Conservation (phyloP, 2,888 invertebrate genomes). For the Gari tellinella region DNA sequence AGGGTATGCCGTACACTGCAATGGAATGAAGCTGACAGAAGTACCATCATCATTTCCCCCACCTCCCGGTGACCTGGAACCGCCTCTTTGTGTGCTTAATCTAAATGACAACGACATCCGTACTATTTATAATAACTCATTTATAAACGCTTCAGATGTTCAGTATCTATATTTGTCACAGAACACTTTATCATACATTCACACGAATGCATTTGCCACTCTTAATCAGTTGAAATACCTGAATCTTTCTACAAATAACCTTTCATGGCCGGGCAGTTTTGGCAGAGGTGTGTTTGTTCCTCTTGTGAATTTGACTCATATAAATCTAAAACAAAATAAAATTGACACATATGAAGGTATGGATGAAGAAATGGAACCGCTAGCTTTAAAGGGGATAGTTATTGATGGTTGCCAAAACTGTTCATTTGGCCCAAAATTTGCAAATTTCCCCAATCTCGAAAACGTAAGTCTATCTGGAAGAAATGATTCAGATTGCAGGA, state of each 20-base stretch:
- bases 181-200: neutral
- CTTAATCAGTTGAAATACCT: conserved; percentile 3
- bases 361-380: conserved; percentile 2
- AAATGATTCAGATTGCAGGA: neutral
- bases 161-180: conserved; percentile 5
- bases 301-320: conserved; percentile 1
- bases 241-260: conserved; percentile 6
- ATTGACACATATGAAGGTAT: conserved; percentile 6
- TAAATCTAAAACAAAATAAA: conserved; percentile 9
- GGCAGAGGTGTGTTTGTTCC: conserved; percentile 14
- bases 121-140: neutral
- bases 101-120: conserved; percentile 1
- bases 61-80: neutral
- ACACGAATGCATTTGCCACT: neutral
- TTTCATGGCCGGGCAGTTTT: neutral
- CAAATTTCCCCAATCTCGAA: conserved; percentile 10
- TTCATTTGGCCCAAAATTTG: conserved; percentile 25
- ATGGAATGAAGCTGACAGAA: neutral
- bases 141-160: conserved; percentile 1
- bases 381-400: neutral
- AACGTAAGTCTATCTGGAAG: conserved; percentile 19
- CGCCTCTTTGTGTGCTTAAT: conserved; percentile 13
- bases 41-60: conserved; percentile 4
- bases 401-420: conserved; percentile 10
- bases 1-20: conserved; percentile 15